Evolutionary conservation across 2,113 vertebrate species (phyloP), one percentile per base, ranked within the genome.

Genomic region (Phyllostomus hastatus): DNA sequence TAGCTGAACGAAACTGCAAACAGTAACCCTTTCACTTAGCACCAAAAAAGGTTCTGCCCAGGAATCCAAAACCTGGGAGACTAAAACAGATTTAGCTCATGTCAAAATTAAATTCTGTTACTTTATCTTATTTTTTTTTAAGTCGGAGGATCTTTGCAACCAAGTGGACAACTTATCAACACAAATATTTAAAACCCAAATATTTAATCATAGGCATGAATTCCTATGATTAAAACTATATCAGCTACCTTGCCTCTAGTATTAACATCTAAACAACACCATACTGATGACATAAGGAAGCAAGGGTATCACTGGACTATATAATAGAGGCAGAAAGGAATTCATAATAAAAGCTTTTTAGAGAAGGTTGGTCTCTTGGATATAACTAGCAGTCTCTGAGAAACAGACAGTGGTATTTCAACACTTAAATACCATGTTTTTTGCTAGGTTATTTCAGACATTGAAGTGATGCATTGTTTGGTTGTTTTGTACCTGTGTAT

Each of bases 401-500:
- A 97, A 91, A 96, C n/a, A 94, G 75, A 84, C 61, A 97, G 48
- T 50, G 96, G 94, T 95, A 96, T 96, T 98, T 98, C 91, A 92
- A 91, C 97, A 96, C 96, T 96, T 97, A 97, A 93, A 88, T 89
- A 97, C 95, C 95, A 93, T 98, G 97, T 96, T 98, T 98, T 98
- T 98, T 98, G 96, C 89, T 98, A 96, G 79, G 97, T 98, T 97
- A 97, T 97, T 98, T 95, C 97, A 98, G 97, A 98, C 98, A 98
- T 98, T 98, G 98, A 94, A 98, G 97, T 97, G 98, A 98, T 95
- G 96, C 70, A 97, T 98, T 98, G 97, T 98, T 98, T 98, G 96
- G 97, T 59, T 57, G 54, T 57, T 59, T 97, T 95, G 95, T 88
- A 97, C 92, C 94, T 97, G 33, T 91, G 88, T 92, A 98, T 87